Evolutionary conservation across 2,113 vertebrate species (phyloP), one percentile per base, ranked within the genome.

Genomic region (Callospermophilus lateralis): DNA sequence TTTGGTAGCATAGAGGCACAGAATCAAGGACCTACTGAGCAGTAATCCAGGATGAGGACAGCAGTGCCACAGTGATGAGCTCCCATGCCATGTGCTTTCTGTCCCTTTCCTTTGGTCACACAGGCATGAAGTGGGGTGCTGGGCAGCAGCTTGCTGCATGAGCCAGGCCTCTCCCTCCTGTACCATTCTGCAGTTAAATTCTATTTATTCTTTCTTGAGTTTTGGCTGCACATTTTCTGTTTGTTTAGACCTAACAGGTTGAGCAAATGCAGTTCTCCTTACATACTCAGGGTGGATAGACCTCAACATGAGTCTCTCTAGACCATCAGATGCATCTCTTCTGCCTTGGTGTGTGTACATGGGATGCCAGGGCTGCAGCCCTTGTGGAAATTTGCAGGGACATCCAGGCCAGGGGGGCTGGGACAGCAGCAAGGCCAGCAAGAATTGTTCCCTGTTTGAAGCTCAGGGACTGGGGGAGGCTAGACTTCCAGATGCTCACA

Each of bases 401-500:
- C 24, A 92, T 63, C 26, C 58, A 58, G 45, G 26, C 39, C 32
- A 26, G 45, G 8, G 1, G 10, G 79, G 32, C 37, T 76, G 65
- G 73, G 76, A 12, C 10, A 17, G 61, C 58, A 90, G 48, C 72
- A 28, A 28, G 53, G 24, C 73, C 68, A 26, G 53, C 15, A 28
- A 85, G 67, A 80, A 61, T 22, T 32, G 30, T 6, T 87, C 32
- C 37, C 39, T 77, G 30, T 55, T 37, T 55, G 87, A 30, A 86
- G 61, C 58, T 81, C 0, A 0, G 24, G 58, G 9, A 55, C 22
- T 42, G 22, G 42, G n/a, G 34, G 58, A 74, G 87, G n/a, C 74
- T 83, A 83, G 13, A 70, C 73, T 92, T 96, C 28, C 77, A 77
- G 77, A 73, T 39, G 79, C 51, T 91, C 39, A 37, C 63, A 30